Base-by-base conservation (phyloP, 2,888 invertebrate species). In the Volucella inflata region DNA sequence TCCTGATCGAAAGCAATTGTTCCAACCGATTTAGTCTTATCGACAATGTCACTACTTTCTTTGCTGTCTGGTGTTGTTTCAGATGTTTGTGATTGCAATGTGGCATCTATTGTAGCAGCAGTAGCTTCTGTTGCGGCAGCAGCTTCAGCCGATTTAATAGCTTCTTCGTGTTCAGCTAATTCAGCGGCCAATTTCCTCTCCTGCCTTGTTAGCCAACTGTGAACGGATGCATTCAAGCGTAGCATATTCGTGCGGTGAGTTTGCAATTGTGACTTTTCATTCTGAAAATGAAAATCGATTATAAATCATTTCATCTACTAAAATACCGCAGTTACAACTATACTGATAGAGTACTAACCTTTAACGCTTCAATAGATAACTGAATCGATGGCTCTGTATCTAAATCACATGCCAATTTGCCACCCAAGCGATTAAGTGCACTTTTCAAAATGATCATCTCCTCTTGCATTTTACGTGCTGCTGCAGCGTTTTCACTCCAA, bases 401-500 rank as follows among this genome's bases (percentile, higher is more conserved):
- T 65, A 92, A 89, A 84, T 91, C 90, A 62, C 90, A 90, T 59
- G 90, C 89, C 68, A 89, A 88, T 87, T 90, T 90, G 87, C 91
- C 91, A 67, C 92, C 92, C 87, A 92, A 89, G 67, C 91, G 91
- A 88, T 90, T 88, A 53, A 92, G 88, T 80, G 90, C 89, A 85
- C 90, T 90, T 89, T 91, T 92, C 88, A 92, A 87, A 67, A 90
- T 88, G 87, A 90, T 90, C 92, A 92, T 92, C 90, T 92, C 92
- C 89, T 92, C 91, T 89, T 92, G 92, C 90, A 92, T 89, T 87
- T 92, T 90, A 88, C 92, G 90, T 88, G 92, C 92, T 30, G 89
- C 90, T 16, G 91, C 90, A 65, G 92, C 92, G 90, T 92, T 92
- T 90, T 92, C 92, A 89, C 92, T 92, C 92, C 92, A 92, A 88